Evolutionary conservation across 2,113 vertebrate species (phyloP).

Genomic region (Mugil cephalus): DNA sequence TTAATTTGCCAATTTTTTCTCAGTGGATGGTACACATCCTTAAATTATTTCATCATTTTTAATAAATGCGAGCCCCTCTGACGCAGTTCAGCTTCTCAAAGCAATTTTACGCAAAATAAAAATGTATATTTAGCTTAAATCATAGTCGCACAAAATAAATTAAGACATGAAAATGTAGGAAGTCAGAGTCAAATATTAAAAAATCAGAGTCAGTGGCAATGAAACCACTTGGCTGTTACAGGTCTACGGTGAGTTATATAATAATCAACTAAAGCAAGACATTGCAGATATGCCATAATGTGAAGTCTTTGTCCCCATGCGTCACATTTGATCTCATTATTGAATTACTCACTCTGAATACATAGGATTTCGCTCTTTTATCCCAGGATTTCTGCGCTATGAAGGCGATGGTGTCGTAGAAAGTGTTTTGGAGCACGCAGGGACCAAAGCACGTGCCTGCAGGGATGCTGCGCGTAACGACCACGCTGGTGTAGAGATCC

Average conservation of each 20-base stretch:
- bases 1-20: neutral
- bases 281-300: neutral
- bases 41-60: neutral
- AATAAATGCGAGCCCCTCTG: neutral
- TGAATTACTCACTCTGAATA: constrained; percentile 86
- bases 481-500: constrained; percentile 87
- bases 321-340: neutral
- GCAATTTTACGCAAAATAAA: too few relatives aligned
- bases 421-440: constrained; percentile 87
- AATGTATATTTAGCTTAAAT: too few relatives aligned
- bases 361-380: constrained; percentile 83
- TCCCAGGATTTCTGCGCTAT: constrained; percentile 90
- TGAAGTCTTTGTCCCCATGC: neutral
- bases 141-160: neutral
- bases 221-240: too few relatives aligned
- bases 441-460: constrained; percentile 89
- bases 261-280: neutral
- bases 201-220: neutral
- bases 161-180: neutral
- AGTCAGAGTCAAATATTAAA: neutral
- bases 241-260: neutral
- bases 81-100: too few relatives aligned
- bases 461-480: constrained; percentile 89
- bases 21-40: neutral
- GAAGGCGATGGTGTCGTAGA: constrained; percentile 90